phyloP scores from a whole-genome alignment of 2,797 vertebrate genomes.

The Vultur gryphus region DNA sequence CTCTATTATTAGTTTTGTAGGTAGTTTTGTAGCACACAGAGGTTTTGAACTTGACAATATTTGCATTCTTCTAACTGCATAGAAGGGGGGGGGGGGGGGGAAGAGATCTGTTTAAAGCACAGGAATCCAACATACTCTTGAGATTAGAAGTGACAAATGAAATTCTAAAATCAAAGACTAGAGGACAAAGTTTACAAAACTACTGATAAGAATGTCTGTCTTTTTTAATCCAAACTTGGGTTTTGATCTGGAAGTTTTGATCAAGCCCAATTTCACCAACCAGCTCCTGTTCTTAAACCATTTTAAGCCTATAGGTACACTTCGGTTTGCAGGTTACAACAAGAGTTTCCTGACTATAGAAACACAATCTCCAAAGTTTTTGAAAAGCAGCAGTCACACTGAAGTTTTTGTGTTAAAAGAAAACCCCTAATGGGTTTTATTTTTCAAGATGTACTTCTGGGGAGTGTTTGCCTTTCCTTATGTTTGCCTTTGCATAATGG shows the following conservation, averaged over 20 bases:
- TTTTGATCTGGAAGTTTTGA: neutral
- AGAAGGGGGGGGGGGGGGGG: too few relatives aligned
- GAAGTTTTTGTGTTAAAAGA: neutral
- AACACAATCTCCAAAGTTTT: neutral
- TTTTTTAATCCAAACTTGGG: neutral
- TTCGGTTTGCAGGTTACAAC: neutral
- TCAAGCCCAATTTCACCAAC: neutral
- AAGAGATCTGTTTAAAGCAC: neutral
- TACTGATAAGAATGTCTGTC: neutral
- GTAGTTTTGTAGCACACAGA: neutral
- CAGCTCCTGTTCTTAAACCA: neutral
- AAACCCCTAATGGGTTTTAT: neutral
- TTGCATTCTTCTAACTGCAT: neutral
- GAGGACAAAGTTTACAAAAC: neutral
- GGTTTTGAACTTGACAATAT: neutral
- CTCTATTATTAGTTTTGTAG: neutral
- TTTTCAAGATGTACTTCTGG: neutral
- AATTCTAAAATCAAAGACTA: neutral
- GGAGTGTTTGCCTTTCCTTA: neutral
- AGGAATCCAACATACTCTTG: neutral
- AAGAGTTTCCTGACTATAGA: neutral
- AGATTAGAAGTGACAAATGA: neutral
- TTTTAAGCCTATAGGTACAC: neutral
- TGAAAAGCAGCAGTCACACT: neutral
- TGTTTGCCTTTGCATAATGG: neutral